Base-by-base conservation (phyloP, 92 coral and sea anemone species). In the Zoanthus sansibaricus region DNA sequence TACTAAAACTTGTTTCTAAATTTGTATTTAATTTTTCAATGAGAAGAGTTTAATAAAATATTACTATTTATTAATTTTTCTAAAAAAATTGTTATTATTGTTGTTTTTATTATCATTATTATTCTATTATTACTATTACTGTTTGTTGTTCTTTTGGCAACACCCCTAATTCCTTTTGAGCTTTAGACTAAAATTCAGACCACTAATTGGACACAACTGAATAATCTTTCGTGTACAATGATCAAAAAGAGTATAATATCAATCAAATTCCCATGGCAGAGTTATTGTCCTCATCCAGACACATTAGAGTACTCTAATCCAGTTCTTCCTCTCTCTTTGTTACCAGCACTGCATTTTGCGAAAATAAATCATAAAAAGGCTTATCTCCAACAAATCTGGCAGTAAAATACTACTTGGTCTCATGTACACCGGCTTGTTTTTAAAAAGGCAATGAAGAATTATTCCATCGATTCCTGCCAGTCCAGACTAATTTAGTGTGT, bases 341-440 rank as follows among this genome's bases (percentile, higher is more conserved):
- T 76, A 76, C 61, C 82, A 76, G 59, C 82, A 76, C 62, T 76
- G 62, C n/a, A 76, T 76, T 45, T 76, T 76, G 82, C 30, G 61
- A 76, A 44, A 76, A 75, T 76, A 21, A 76, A 45, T 76, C 64
- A 56, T 56, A 56, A 56, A 56, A 56, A 9, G 64, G 64, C 64
- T 56, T 56, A 56, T n/a, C 64, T 56, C 64, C 13, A n/a, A 56
- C 64, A 56, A 56, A 56, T 56, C 64, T 56, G 17, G 15, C 64
- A 56, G 64, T 56, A 56, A 56, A 56, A 56, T n/a, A 5, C 17
- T 56, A 56, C 64, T 56, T 56, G 64, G 64, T 56, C 64, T 56
- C 64, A 56, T n/a, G 64, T 56, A 56, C 64, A 9, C 15, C 64
- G 17, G 64, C 59, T 52, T 52, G 59, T 52, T 52, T 52, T 52